Base-by-base conservation (phyloP, 2,113 vertebrate genomes). In the Tiliqua scincoides region DNA sequence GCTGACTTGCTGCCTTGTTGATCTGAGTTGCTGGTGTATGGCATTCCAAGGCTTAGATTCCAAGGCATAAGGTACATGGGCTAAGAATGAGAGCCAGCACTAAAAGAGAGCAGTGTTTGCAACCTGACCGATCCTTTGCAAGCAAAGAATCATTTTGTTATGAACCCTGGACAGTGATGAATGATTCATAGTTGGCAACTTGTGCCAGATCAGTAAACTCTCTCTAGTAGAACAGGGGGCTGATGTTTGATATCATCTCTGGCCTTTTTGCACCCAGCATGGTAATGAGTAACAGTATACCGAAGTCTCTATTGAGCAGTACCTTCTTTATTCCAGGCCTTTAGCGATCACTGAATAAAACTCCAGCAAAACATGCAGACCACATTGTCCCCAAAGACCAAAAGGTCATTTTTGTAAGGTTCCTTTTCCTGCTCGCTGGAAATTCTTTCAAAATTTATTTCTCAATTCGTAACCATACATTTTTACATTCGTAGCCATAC, bases 171-270 rank as follows among this genome's bases (percentile, higher is more conserved):
- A 82, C 18, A 81, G 79, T 77, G 85, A 93, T 90, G 93, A 94
- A 89, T 94, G 93, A 93, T 82, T 93, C 91, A 90, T 92, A 93
- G 89, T 93, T 95, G 95, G 89, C 92, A 92, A 82, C 84, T 57
- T 84, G 90, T 85, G 59, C 86, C 88, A 85, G 93, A 91, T 94
- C 94, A 93, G 90, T 92, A 83, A 87, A 63, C 83, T 90, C 91
- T 89, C 87, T 91, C 82, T 71, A 84, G 71, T 73, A 82, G 78
- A 92, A 86, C 21, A 70, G 85, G 85, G 62, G 54, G 40, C 89
- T 91, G 87, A 70, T 89, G 89, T 91, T 93, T 94, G 91, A 93
- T 94, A 93, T 86, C 82, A 91, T 93, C 92, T 84, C 88, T 87
- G 87, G 1, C 2, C 43, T 87, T 85, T 85, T 88, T 85, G 86